Evolutionary conservation across 2,888 invertebrate genomes (phyloP).

Genomic region (Pammene aurita): DNA sequence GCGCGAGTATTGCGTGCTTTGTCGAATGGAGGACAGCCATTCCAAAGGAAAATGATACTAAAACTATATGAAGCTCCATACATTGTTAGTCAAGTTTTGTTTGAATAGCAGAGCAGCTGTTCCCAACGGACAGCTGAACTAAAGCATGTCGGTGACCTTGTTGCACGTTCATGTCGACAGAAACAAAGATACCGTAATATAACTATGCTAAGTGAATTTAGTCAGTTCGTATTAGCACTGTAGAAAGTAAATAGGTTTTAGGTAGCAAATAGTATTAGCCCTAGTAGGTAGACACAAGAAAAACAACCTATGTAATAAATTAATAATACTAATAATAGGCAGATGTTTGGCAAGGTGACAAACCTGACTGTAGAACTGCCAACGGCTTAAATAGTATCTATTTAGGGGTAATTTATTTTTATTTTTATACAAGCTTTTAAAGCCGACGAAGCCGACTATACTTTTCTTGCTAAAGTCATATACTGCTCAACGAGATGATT

Average conservation of each 20-base stretch:
- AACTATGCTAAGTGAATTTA: constrained; percentile 5
- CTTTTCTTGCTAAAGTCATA: no score
- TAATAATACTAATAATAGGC: no score
- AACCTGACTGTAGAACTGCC: not conserved
- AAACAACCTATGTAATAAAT: not conserved
- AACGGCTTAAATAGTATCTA: no score
- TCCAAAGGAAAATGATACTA: not conserved
- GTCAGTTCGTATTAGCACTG: not conserved
- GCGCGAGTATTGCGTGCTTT: constrained; percentile 12
- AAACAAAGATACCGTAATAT: not conserved
- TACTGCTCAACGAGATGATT: no score
- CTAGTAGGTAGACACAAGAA: not conserved
- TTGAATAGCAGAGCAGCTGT: constrained; percentile 14
- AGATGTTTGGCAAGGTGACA: not conserved
- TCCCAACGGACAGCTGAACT: constrained; percentile 19
- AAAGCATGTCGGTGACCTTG: not conserved
- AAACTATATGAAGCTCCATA: not conserved
- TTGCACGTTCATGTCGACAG: not conserved
- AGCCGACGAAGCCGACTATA: no score
- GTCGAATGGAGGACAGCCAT: not conserved
- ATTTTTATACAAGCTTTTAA: no score
- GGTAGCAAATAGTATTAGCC: not conserved
- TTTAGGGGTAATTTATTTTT: no score
- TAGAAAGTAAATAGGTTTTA: not conserved
- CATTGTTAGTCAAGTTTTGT: not conserved